These are phyloP conservation scores for Theropithecus gelada DNA, from an alignment of 2,113 vertebrate species.

Conservation along the genomic window DNA sequence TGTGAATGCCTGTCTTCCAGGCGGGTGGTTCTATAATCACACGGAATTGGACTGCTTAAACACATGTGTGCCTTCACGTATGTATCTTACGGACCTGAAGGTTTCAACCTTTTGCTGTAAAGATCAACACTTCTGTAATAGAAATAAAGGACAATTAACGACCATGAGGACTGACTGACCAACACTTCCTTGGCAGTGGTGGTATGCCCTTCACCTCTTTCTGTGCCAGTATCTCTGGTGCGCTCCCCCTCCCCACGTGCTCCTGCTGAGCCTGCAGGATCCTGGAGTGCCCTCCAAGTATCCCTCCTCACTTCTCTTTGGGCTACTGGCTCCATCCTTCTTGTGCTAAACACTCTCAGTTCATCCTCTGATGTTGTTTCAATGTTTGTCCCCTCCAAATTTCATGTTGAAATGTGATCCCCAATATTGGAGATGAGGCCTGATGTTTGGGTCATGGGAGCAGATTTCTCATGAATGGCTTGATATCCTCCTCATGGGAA, in stretches of 20 bases:
- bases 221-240: background rate
- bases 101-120: conserved; percentile 18
- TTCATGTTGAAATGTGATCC: too few relatives aligned
- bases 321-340: background rate
- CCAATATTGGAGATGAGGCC: too few relatives aligned
- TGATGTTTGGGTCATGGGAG: too few relatives aligned
- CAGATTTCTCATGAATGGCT: too few relatives aligned
- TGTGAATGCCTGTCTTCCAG: background rate
- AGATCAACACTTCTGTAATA: conserved; percentile 52
- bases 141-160: background rate
- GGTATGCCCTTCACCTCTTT: background rate
- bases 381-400: too few relatives aligned
- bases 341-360: background rate
- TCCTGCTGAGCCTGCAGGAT: rapidly evolving
- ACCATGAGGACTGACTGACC: background rate
- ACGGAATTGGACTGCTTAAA: background rate
- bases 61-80: rapidly evolving
- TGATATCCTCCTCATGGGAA: too few relatives aligned
- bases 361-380: background rate
- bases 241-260: rapidly evolving
- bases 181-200: background rate
- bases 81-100: background rate
- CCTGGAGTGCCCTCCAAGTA: background rate
- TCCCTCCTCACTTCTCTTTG: background rate
- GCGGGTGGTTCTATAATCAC: background rate